These are phyloP conservation scores for Caloenas nicobarica DNA, from an alignment of 2,113 vertebrate species.

Conservation along the genomic window DNA sequence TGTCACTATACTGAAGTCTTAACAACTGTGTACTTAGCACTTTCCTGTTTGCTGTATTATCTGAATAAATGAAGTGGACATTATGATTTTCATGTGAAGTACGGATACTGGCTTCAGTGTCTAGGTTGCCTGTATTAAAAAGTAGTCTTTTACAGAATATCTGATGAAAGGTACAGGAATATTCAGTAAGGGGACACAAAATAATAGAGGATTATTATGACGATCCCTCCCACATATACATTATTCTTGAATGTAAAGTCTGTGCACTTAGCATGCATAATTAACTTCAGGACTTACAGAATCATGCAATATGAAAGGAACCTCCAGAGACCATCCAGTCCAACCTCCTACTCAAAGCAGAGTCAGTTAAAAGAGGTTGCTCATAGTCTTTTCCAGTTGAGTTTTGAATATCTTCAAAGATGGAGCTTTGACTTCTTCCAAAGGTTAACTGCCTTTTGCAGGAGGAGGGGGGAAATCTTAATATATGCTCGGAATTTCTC, in stretches of 20 bases:
- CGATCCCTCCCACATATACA: neutral
- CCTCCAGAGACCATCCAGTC: neutral
- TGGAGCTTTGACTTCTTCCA: neutral
- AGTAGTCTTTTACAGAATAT: neutral
- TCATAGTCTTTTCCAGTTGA: neutral
- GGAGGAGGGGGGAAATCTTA: rapidly evolving
- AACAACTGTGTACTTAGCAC: neutral
- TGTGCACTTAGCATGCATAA: neutral
- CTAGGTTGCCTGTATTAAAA: neutral
- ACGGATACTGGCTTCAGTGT: neutral
- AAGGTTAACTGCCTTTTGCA: neutral
- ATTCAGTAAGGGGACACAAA: neutral
- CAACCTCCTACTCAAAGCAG: neutral
- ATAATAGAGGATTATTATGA: neutral
- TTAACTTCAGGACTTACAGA: neutral
- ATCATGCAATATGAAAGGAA: neutral
- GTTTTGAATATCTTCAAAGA: neutral
- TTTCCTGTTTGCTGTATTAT: neutral
- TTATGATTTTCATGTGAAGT: neutral
- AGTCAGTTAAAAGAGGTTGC: neutral
- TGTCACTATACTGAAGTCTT: neutral
- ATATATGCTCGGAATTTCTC: neutral
- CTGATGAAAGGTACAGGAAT: neutral
- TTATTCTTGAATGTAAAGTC: neutral
- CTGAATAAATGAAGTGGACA: neutral